Percentiles rank a stretch among this genome's conserved stretches.
Conservation (phyloP, 2,113 vertebrate genomes). For the Prietella phreatophila region DNA sequence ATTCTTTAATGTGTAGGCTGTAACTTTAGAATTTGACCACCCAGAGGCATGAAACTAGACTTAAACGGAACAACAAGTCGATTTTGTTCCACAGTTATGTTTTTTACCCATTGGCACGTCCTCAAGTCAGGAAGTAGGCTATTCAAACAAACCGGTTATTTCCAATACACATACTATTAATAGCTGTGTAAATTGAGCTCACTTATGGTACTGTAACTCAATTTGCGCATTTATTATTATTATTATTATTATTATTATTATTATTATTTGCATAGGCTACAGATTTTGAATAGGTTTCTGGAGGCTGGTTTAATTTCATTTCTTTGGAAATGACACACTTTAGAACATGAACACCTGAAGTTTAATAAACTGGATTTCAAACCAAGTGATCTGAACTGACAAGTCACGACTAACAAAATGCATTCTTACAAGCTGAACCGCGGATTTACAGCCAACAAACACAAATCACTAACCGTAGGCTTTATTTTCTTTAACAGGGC, state of each 20-base stretch:
- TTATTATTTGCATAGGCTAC: not conserved
- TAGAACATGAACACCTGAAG: not conserved
- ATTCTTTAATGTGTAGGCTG: not conserved
- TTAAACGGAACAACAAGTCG: not conserved
- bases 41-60: not conserved
- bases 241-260: not conserved
- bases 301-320: not conserved
- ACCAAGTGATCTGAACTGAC: not conserved
- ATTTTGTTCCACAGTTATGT: not conserved
- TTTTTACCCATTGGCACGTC: not conserved
- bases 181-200: not conserved
- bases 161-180: slow-evolving; percentile 5
- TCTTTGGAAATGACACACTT: not conserved
- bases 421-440: not conserved
- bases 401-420: not conserved
- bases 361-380: not conserved
- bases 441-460: not conserved
- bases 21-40: slow-evolving; percentile 3
- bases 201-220: not conserved
- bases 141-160: not conserved
- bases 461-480: not conserved
- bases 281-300: not conserved
- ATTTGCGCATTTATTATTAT: not conserved
- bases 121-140: not conserved
- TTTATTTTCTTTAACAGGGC: not conserved